Evolutionary conservation across 2,888 invertebrate genomes (phyloP).

Genomic region (Epinotia ramella): DNA sequence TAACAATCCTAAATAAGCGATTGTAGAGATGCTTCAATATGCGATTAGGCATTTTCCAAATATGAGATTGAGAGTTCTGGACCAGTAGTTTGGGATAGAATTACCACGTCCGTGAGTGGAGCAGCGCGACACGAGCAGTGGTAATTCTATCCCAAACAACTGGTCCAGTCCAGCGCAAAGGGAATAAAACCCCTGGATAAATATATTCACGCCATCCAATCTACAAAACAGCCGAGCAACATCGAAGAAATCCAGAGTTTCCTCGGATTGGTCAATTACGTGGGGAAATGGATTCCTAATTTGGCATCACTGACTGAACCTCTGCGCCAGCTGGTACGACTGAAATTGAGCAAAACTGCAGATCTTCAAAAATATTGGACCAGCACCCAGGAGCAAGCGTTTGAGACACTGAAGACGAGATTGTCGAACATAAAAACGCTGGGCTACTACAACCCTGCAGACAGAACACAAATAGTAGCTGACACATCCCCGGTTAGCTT

Average conservation of each 20-base stretch:
- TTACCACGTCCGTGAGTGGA: too few species aligned
- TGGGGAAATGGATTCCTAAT: slow-evolving; percentile 36
- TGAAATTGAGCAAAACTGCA: slow-evolving; percentile 7
- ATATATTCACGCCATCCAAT: slow-evolving; percentile 30
- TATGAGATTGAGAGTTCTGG: too few species aligned
- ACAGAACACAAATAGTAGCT: not conserved
- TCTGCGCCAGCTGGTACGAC: slow-evolving; percentile 9
- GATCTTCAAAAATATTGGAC: not conserved
- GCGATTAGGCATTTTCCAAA: too few species aligned
- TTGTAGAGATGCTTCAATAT: too few species aligned
- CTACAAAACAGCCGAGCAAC: slow-evolving; percentile 12
- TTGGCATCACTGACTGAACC: slow-evolving; percentile 28
- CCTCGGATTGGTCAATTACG: slow-evolving; percentile 26
- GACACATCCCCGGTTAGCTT: not conserved
- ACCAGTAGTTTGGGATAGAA: too few species aligned
- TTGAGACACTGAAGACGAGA: not conserved
- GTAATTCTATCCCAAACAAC: too few species aligned
- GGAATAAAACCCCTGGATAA: slow-evolving; percentile 39
- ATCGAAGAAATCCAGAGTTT: slow-evolving; percentile 40
- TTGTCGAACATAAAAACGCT: not conserved
- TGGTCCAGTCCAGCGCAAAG: too few species aligned
- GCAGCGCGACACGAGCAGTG: too few species aligned
- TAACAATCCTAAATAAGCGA: too few species aligned
- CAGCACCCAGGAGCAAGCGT: not conserved
- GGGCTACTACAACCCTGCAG: not conserved